A percentile compares a stretch with the other conserved stretches of the same genome.
Conservation (phyloP, 2,888 invertebrate genomes). For the Dusona sp. region DNA sequence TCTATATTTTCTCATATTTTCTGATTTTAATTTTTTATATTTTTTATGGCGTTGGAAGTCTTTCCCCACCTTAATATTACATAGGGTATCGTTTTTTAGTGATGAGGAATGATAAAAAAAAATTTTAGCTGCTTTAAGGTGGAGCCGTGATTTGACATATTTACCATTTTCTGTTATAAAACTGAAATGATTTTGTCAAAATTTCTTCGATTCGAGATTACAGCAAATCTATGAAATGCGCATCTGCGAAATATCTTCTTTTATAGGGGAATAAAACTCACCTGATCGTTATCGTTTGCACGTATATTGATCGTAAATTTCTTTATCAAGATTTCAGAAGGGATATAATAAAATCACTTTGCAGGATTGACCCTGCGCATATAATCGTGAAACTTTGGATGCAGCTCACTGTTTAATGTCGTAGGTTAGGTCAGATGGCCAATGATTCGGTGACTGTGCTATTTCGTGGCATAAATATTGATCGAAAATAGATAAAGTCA, state of each 20-base stretch:
- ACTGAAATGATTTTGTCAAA: not conserved
- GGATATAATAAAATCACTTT: slow-evolving; percentile 18
- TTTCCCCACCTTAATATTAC: no score
- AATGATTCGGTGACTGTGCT: not conserved
- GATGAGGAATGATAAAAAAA: no score
- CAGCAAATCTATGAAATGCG: not conserved
- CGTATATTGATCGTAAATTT: slow-evolving; percentile 21
- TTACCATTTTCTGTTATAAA: not conserved
- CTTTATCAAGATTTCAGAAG: slow-evolving; percentile 26
- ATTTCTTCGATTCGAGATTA: not conserved
- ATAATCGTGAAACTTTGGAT: slow-evolving; percentile 15
- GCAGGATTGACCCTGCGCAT: slow-evolving; percentile 2
- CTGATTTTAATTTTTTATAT: no score
- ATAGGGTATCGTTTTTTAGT: no score
- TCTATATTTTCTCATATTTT: no score
- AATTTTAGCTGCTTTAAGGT: no score
- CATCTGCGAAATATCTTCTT: not conserved
- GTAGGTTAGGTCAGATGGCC: not conserved
- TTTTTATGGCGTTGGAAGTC: no score
- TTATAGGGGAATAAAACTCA: slow-evolving; percentile 24
- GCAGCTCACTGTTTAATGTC: not conserved
- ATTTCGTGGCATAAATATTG: slow-evolving; percentile 31
- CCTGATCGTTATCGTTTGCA: slow-evolving; percentile 1
- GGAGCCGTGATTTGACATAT: no score
- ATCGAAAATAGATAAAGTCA: slow-evolving; percentile 12